Evolutionary conservation across 2,797 vertebrate genomes (phyloP).

Genomic region (Coracias cyanogaster): DNA sequence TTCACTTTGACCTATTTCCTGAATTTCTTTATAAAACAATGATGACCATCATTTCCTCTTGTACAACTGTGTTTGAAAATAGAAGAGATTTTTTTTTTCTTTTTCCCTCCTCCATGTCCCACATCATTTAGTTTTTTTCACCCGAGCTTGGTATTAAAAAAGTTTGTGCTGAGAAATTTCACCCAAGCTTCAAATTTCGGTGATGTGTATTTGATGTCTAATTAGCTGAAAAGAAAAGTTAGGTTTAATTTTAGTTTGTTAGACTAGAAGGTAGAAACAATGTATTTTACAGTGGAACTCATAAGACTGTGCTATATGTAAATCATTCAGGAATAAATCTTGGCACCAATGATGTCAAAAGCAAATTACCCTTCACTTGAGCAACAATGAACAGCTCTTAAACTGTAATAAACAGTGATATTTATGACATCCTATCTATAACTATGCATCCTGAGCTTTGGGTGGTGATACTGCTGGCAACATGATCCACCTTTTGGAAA

Average conservation of each 20-base stretch:
- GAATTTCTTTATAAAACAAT: not conserved
- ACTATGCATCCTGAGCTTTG: not conserved
- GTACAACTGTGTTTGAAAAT: not conserved
- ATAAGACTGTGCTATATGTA: not conserved
- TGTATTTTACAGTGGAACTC: not conserved
- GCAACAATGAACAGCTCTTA: not conserved
- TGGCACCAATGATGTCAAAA: not conserved
- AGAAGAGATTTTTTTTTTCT: not conserved
- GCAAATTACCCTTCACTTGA: not conserved
- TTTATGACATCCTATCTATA: not conserved
- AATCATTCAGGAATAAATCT: not conserved
- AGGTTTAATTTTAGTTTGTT: not conserved
- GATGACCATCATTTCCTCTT: not conserved
- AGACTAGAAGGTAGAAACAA: not conserved
- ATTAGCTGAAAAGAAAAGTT: not conserved
- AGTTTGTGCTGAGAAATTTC: not conserved
- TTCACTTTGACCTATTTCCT: not conserved
- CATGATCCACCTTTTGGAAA: not conserved
- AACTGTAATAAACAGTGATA: not conserved
- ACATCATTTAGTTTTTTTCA: not conserved
- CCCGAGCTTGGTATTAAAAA: not conserved
- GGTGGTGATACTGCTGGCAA: not conserved
- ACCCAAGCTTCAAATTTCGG: not conserved
- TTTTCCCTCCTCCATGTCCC: not conserved
- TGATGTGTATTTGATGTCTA: not conserved